phyloP scores from a whole-genome alignment of 2,888 invertebrate genomes.

The Platycnemis pennipes region DNA sequence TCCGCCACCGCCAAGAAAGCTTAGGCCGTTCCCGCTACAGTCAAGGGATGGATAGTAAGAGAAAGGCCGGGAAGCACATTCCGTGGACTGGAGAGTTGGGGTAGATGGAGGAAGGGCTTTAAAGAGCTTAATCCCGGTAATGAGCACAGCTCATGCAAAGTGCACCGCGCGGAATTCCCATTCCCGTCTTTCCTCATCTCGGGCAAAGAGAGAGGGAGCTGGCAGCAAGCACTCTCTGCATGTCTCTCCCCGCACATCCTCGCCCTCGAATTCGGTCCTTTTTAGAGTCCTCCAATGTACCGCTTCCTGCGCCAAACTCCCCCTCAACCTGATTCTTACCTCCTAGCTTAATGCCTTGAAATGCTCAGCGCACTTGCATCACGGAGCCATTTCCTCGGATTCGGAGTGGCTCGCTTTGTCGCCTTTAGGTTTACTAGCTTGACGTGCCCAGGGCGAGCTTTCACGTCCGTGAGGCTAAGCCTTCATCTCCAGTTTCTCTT shows the following conservation, averaged over 20 bases:
- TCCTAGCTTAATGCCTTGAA: not conserved
- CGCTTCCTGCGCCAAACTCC: not conserved
- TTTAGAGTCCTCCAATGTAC: not conserved
- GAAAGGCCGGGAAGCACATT: not conserved
- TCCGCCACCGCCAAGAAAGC: not conserved
- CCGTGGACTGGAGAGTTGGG: not conserved
- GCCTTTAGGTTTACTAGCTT: not conserved
- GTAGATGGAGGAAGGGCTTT: not conserved
- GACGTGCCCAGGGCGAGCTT: not conserved
- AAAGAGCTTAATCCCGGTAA: slow-evolving; percentile 36
- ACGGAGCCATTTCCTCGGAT: not conserved
- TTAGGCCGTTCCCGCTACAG: not conserved
- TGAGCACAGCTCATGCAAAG: slow-evolving; percentile 34
- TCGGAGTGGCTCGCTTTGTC: not conserved
- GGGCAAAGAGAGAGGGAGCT: no score
- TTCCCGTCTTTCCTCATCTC: not conserved
- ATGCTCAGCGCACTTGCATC: not conserved
- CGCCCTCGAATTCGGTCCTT: not conserved
- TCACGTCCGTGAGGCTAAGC: not conserved
- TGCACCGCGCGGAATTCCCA: not conserved
- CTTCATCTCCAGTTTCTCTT: not conserved
- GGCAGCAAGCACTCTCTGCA: no score
- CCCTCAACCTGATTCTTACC: not conserved
- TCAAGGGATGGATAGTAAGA: not conserved
- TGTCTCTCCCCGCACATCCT: not conserved